Conservation (phyloP, 2,888 invertebrate genomes). For the Amphipoea oculea region DNA sequence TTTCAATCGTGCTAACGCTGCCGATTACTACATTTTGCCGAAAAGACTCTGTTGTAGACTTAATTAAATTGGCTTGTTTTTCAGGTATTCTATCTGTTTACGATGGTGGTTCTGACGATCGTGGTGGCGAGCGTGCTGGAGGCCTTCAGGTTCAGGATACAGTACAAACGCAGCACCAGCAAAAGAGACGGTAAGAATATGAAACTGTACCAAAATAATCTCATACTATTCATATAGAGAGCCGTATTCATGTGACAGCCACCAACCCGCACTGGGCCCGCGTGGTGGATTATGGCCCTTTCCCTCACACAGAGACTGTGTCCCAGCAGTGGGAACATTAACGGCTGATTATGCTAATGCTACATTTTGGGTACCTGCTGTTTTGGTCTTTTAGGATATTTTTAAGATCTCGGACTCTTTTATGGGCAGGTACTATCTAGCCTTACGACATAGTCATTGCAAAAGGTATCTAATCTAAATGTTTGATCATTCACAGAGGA, state of each 20-base stretch:
- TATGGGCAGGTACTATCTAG: no score
- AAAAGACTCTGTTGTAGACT: not conserved
- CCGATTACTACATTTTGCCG: not conserved
- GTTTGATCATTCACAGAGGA: constrained; percentile 89
- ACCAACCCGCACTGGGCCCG: no score
- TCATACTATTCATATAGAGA: no score
- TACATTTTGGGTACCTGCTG: not conserved
- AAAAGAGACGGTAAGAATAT: constrained; percentile 92
- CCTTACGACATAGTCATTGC: not conserved
- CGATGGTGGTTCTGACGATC: constrained; percentile 97
- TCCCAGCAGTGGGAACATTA: no score
- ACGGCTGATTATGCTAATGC: no score
- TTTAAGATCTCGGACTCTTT: not conserved
- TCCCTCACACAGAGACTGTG: no score
- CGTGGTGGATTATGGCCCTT: no score
- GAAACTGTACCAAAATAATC: not conserved
- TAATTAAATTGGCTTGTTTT: constrained; percentile 18
- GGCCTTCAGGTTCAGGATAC: constrained; percentile 96
- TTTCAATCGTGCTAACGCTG: not conserved
- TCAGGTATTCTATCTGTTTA: constrained; percentile 94
- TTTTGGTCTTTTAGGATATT: not conserved
- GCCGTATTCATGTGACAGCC: no score
- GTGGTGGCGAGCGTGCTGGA: constrained; percentile 97
- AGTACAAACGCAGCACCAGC: constrained; percentile 95
- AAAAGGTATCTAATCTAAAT: not conserved